Conservation (phyloP, 2,888 invertebrate genomes). For the Drosophila engyochracea region DNA sequence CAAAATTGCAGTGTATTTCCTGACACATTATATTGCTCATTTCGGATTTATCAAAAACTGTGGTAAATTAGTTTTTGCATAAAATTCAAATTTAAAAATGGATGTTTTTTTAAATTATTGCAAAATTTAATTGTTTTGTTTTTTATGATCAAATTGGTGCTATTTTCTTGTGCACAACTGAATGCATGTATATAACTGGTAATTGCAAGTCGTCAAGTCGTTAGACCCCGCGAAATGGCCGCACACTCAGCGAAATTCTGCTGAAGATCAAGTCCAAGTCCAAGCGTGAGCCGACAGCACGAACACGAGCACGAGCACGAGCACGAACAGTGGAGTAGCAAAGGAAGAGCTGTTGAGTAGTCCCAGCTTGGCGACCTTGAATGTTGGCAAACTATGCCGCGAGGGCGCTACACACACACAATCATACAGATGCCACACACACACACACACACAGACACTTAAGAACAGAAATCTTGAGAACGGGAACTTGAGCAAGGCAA, state of each 20-base stretch:
- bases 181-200: constrained; percentile 24
- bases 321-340: neutral
- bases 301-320: neutral
- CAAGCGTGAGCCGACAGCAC: neutral
- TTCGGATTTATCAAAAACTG: neutral
- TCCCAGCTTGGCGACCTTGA: constrained; percentile 67
- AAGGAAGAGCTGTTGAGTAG: neutral
- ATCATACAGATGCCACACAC: constrained; percentile 26
- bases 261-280: constrained; percentile 44
- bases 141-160: neutral
- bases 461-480: constrained; percentile 35
- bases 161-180: neutral
- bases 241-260: constrained; percentile 59
- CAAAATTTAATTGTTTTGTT: neutral
- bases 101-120: too few species aligned
- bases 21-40: neutral
- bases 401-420: constrained; percentile 67
- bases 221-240: constrained; percentile 69
- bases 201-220: constrained; percentile 48
- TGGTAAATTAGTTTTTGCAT: neutral
- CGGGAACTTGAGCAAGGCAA: constrained; percentile 25
- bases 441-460: neutral
- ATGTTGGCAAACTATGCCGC: constrained; percentile 79
- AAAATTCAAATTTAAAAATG: neutral
- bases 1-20: neutral